Evolutionary conservation across 2,888 invertebrate genomes (phyloP).

Genomic region (Trissonchulus sp.): DNA sequence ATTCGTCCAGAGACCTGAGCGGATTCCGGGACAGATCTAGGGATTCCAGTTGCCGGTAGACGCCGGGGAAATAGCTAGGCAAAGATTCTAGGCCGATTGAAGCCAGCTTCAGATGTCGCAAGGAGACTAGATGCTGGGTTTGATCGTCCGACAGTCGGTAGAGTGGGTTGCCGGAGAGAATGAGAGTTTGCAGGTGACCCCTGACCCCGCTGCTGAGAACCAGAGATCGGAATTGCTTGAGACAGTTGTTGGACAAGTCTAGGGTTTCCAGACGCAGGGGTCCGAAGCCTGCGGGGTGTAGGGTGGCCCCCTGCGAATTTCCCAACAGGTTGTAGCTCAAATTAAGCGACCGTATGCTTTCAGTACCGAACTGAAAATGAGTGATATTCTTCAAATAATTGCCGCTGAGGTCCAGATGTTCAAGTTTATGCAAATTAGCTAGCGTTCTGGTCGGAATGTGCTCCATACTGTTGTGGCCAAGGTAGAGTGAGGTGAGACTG

Average conservation of each 20-base stretch:
- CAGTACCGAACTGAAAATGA: neutral
- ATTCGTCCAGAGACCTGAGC: neutral
- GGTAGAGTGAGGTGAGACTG: neutral
- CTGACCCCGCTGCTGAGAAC: neutral
- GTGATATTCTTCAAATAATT: neutral
- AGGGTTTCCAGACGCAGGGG: constrained; percentile 1
- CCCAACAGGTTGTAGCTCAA: constrained; percentile 9
- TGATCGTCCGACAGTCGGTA: neutral
- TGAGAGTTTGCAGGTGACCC: neutral
- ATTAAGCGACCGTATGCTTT: constrained; percentile 4
- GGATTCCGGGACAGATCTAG: constrained; percentile 21
- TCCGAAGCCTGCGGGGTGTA: neutral
- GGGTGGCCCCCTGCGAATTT: neutral
- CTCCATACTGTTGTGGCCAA: neutral
- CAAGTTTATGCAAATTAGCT: neutral
- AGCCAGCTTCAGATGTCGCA: neutral
- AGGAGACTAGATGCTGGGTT: too few species aligned
- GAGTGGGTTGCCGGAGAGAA: constrained; percentile 18
- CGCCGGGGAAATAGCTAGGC: neutral
- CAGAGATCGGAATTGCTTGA: neutral
- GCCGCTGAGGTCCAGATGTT: neutral
- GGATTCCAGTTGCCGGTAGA: neutral
- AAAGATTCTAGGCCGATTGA: neutral
- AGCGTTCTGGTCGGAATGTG: neutral
- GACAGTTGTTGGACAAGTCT: constrained; percentile 19